Conservation (phyloP, 2,113 vertebrate species). For the Myxocyprinus asiaticus region DNA sequence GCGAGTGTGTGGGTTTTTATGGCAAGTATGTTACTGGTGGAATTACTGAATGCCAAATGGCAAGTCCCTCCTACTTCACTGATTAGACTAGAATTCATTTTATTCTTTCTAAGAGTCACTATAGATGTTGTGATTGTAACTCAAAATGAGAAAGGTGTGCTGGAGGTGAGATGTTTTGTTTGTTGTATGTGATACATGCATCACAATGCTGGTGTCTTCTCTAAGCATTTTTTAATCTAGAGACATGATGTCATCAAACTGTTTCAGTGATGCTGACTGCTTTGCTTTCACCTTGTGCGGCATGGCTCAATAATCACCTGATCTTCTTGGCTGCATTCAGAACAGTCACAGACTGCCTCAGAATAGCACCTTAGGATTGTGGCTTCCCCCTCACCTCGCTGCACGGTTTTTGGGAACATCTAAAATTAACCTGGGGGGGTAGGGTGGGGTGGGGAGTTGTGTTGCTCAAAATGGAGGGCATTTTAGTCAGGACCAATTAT, state of each 20-base stretch:
- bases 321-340: constrained; percentile 54
- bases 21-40: constrained; percentile 36
- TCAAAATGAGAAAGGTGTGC: not conserved
- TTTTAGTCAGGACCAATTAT: not conserved
- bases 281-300: constrained; percentile 52
- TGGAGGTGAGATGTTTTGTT: constrained; percentile 30
- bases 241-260: constrained; percentile 64
- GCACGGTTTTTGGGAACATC: constrained; percentile 49
- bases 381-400: constrained; percentile 49
- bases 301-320: constrained; percentile 53
- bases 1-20: constrained; percentile 44
- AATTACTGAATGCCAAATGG: constrained; percentile 41
- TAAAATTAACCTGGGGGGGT: constrained; percentile 42
- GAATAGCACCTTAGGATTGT: constrained; percentile 51
- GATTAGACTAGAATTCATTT: constrained; percentile 33
- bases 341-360: constrained; percentile 57
- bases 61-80: constrained; percentile 13
- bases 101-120: constrained; percentile 10
- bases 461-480: not conserved
- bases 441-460: constrained; percentile 12
- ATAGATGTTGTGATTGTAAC: not conserved
- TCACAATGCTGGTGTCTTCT: constrained; percentile 48
- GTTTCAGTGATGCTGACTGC: constrained; percentile 49
- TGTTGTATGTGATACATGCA: constrained; percentile 26
- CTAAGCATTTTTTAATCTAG: constrained; percentile 60